Evolutionary conservation across 1,140 invertebrate species (phyloP).

Genomic region (Euwallacea fornicatus): DNA sequence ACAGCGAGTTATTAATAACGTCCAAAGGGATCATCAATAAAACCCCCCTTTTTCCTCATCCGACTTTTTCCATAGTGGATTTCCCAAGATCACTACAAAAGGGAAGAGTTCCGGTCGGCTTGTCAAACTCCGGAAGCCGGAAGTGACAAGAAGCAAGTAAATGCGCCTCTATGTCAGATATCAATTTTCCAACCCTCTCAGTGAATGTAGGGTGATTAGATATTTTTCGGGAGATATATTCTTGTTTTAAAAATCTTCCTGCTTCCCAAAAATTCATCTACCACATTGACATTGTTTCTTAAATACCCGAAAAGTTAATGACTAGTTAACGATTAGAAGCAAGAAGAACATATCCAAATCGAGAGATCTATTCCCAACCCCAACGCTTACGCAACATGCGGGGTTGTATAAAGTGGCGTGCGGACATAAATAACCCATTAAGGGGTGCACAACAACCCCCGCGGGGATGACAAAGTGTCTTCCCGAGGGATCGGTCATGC

Average conservation of each 20-base stretch:
- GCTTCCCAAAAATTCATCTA: too few species aligned
- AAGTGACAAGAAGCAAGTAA: constrained; percentile 34
- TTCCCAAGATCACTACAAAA: constrained; percentile 11
- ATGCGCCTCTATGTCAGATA: constrained; percentile 32
- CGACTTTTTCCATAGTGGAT: background rate
- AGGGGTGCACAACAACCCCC: constrained; percentile 37
- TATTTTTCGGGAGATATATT: too few species aligned
- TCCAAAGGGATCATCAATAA: constrained; percentile 19
- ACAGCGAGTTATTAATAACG: background rate
- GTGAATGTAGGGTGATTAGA: background rate
- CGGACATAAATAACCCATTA: constrained; percentile 46
- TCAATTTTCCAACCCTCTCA: constrained; percentile 14
- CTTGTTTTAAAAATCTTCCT: too few species aligned
- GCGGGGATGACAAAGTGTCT: constrained; percentile 41
- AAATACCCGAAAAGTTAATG: background rate
- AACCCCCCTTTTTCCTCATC: constrained; percentile 9
- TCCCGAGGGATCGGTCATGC: constrained; percentile 43
- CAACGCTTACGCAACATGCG: constrained; percentile 29
- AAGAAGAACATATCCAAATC: background rate
- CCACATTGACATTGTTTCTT: too few species aligned
- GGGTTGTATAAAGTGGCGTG: constrained; percentile 23
- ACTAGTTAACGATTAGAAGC: background rate
- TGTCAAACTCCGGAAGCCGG: constrained; percentile 30
- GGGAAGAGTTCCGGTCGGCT: constrained; percentile 21
- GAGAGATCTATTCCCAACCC: constrained; percentile 19